Percentiles rank a stretch among this genome's conserved stretches.
These are phyloP conservation scores for Caenorhabditis plicata DNA, from an alignment of 2,888 invertebrate species.

Conservation along the genomic window DNA sequence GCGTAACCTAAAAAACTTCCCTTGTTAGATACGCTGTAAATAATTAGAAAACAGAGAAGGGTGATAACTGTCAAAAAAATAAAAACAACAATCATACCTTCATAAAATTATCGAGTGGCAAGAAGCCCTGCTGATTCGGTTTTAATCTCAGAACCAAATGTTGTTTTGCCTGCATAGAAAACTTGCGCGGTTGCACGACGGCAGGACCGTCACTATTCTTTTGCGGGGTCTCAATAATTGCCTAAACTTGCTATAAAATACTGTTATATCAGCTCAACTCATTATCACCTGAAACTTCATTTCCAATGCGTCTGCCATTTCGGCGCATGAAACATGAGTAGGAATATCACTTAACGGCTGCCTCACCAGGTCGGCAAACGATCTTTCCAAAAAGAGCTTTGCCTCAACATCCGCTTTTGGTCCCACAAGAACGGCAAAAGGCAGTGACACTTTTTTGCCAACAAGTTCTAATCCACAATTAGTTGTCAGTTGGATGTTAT, in stretches of 20 bases:
- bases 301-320: slow-evolving; percentile 63
- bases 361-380: slow-evolving; percentile 59
- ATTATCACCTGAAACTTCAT: slow-evolving; percentile 66
- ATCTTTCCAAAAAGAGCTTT: slow-evolving; percentile 61
- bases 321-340: slow-evolving; percentile 47
- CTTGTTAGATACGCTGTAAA: background rate
- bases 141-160: slow-evolving; percentile 57
- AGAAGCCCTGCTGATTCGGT: slow-evolving; percentile 53
- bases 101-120: slow-evolving; percentile 58
- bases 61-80: background rate
- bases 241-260: no score
- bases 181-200: slow-evolving; percentile 56
- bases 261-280: no score
- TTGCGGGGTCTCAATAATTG: slow-evolving; percentile 63
- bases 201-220: slow-evolving; percentile 62
- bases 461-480: slow-evolving; percentile 61
- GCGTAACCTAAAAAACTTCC: no score
- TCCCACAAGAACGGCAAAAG: slow-evolving; percentile 64
- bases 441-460: slow-evolving; percentile 60
- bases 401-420: slow-evolving; percentile 64
- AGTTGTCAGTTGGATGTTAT: slow-evolving; percentile 54
- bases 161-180: slow-evolving; percentile 54
- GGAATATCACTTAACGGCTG: slow-evolving; percentile 62
- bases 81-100: slow-evolving; percentile 41
- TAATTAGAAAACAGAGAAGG: background rate